Evolutionary conservation across 2,113 vertebrate genomes (phyloP).

Genomic region (Axis porcinus): DNA sequence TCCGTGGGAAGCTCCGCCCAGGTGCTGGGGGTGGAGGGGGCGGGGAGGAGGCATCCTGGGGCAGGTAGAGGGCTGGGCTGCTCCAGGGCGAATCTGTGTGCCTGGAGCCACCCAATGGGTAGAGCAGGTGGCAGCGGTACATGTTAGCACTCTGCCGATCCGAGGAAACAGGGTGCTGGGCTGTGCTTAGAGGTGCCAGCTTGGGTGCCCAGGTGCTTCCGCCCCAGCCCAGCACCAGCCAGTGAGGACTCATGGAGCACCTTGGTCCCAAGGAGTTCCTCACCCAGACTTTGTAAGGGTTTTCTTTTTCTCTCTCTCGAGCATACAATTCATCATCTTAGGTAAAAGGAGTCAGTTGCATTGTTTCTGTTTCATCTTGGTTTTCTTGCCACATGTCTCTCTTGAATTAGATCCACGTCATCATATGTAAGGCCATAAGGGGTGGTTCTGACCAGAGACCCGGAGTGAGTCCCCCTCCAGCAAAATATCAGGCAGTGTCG

Average conservation of each 20-base stretch:
- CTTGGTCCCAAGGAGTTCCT: neutral
- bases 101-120: neutral
- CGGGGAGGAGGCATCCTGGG: rapidly evolving
- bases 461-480: neutral
- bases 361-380: neutral
- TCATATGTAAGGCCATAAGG: neutral
- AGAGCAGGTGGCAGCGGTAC: neutral
- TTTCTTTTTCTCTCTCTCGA: neutral
- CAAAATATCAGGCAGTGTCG: rapidly evolving
- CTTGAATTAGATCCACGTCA: neutral
- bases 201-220: neutral
- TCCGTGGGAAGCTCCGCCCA: neutral
- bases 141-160: too few species aligned
- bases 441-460: neutral
- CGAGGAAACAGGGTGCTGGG: neutral
- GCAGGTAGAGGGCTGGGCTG: rapidly evolving
- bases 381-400: neutral
- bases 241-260: neutral
- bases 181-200: rapidly evolving
- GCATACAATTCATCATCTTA: neutral
- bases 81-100: neutral
- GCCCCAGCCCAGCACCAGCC: rapidly evolving
- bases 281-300: neutral
- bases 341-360: neutral
- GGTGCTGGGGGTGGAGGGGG: neutral